phyloP scores from a whole-genome alignment of 2,888 invertebrate genomes.

The Calliopum simillimum region DNA sequence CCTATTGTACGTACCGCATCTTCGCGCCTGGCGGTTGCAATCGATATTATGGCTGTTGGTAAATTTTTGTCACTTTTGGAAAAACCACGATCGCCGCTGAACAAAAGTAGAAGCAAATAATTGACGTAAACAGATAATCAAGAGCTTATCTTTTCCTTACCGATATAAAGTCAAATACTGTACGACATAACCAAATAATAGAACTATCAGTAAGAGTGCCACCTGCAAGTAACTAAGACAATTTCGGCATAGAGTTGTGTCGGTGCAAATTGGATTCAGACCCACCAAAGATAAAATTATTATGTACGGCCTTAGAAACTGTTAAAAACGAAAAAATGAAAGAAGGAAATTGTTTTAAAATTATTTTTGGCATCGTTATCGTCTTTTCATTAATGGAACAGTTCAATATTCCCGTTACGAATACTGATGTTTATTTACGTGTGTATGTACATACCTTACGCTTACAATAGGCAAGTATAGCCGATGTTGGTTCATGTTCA shows the following conservation, averaged over 20 bases:
- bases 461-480: slow-evolving; percentile 84
- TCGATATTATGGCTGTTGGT: slow-evolving; percentile 24
- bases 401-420: slow-evolving; percentile 5
- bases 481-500: slow-evolving; percentile 81
- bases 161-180: slow-evolving; percentile 85
- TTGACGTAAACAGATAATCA: not conserved
- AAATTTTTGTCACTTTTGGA: slow-evolving; percentile 51
- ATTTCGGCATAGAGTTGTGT: slow-evolving; percentile 72
- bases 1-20: slow-evolving; percentile 71
- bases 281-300: slow-evolving; percentile 81
- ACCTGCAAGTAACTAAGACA: slow-evolving; percentile 78
- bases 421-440: not conserved
- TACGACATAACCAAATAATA: slow-evolving; percentile 78
- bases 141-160: slow-evolving; percentile 62
- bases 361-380: not conserved
- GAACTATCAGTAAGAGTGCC: slow-evolving; percentile 74
- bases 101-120: slow-evolving; percentile 9
- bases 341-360: slow-evolving; percentile 2
- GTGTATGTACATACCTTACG: slow-evolving; percentile 70
- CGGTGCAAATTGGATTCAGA: slow-evolving; percentile 76
- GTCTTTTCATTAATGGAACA: not conserved
- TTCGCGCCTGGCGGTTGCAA: slow-evolving; percentile 17
- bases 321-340: slow-evolving; percentile 39
- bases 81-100: slow-evolving; percentile 62
- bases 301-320: slow-evolving; percentile 82